These are phyloP conservation scores for Heteromormyrus szaboi DNA, from an alignment of 2,797 vertebrate species.

Conservation along the genomic window DNA sequence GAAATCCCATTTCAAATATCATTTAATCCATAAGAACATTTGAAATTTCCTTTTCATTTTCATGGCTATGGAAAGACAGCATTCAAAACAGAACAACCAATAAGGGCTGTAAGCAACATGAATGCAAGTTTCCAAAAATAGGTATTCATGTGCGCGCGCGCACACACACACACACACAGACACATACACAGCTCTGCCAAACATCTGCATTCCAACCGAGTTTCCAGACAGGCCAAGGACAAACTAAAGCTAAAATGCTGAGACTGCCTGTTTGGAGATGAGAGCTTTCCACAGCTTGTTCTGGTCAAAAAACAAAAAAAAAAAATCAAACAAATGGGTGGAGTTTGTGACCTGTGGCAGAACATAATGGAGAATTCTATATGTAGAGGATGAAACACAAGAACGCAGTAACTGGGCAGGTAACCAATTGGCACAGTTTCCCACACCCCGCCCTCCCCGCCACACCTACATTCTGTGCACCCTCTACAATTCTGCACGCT, in stretches of 20 bases:
- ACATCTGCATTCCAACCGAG: neutral
- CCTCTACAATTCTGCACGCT: neutral
- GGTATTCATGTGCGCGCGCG: neutral
- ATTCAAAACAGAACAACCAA: neutral
- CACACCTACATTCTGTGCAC: neutral
- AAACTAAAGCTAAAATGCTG: neutral
- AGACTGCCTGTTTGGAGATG: neutral
- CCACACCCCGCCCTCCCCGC: neutral
- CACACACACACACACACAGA: no score
- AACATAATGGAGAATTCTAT: neutral
- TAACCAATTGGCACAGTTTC: no score
- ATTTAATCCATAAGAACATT: neutral
- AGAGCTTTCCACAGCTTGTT: neutral
- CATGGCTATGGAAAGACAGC: neutral
- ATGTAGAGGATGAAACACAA: neutral
- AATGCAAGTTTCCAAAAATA: neutral
- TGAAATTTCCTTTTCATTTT: neutral
- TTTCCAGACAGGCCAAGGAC: neutral
- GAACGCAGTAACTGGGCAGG: neutral
- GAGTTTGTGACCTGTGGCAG: neutral
- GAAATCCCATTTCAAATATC: neutral
- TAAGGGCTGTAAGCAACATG: neutral
- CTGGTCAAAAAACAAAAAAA: neutral
- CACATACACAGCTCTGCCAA: neutral
- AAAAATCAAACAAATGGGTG: neutral